A percentile compares a stretch with the other conserved stretches of the same genome.
Conservation (phyloP, 1,140 invertebrate species). For the Ridgeia piscesae region DNA sequence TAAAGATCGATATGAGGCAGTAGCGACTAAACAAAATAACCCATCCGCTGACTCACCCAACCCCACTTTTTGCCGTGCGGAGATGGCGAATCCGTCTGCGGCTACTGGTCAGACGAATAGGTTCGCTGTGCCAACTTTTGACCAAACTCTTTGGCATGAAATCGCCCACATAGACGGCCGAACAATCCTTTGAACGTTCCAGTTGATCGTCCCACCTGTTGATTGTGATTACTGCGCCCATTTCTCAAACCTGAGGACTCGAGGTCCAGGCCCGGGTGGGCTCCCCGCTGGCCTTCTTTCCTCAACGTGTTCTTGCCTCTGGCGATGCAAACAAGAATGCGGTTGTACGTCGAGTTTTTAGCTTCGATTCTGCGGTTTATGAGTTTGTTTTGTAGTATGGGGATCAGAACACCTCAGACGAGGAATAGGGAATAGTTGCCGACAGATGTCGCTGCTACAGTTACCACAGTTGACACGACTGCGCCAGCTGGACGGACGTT, state of each 20-base stretch:
- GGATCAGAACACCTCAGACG: neutral
- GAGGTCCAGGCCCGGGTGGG: too few relatives aligned
- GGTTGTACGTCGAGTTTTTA: neutral
- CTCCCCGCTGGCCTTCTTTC: neutral
- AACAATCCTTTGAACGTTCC: neutral
- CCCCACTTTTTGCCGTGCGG: neutral
- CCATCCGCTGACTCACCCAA: neutral
- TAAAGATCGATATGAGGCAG: neutral
- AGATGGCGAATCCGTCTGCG: neutral
- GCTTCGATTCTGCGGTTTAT: neutral
- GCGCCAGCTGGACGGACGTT: neutral
- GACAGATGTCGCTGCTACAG: neutral
- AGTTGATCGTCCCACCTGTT: neutral
- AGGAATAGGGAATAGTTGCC: neutral
- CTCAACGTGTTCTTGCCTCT: neutral
- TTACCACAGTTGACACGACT: neutral
- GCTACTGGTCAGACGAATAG: neutral
- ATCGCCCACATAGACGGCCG: neutral
- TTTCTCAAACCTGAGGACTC: too few relatives aligned
- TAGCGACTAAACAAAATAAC: neutral
- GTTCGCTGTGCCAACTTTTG: neutral
- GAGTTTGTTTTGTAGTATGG: neutral
- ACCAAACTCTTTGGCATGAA: neutral
- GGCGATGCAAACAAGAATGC: neutral
- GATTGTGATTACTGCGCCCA: too few relatives aligned